Evolutionary conservation across 2,888 invertebrate genomes (phyloP).

Genomic region (Eutolmus rufibarbis): DNA sequence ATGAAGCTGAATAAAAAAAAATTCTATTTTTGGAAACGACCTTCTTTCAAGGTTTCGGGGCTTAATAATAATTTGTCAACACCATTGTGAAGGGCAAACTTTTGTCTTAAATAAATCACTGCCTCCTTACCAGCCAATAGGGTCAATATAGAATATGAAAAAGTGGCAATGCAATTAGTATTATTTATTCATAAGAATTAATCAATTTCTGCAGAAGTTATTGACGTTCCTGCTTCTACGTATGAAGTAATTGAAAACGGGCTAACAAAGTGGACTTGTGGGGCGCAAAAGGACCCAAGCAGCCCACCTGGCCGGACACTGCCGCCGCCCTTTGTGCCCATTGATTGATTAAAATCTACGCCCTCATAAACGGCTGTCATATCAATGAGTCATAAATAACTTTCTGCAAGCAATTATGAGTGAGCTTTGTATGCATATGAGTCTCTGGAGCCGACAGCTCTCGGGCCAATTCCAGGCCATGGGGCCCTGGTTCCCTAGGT

Average conservation of each 20-base stretch:
- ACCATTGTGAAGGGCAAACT: not conserved
- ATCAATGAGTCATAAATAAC: slow-evolving; percentile 46
- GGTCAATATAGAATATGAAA: not conserved
- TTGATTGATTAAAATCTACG: slow-evolving; percentile 45
- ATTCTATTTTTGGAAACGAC: no score
- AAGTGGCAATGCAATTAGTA: slow-evolving; percentile 17
- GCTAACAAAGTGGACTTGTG: not conserved
- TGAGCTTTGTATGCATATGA: slow-evolving; percentile 33
- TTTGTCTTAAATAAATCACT: not conserved
- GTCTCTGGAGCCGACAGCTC: slow-evolving; percentile 21
- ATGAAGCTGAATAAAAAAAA: no score
- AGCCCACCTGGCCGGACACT: not conserved
- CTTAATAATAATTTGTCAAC: not conserved
- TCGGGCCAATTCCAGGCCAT: not conserved
- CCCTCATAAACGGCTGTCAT: slow-evolving; percentile 46
- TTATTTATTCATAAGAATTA: slow-evolving; percentile 12
- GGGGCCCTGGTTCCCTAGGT: not conserved
- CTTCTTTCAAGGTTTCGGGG: no score
- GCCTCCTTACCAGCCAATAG: not conserved
- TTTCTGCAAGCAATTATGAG: slow-evolving; percentile 38
- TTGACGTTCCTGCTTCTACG: not conserved
- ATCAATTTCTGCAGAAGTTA: slow-evolving; percentile 4
- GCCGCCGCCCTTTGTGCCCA: slow-evolving; percentile 4
- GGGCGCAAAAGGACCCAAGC: not conserved
- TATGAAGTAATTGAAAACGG: slow-evolving; percentile 15